phyloP scores from a whole-genome alignment of 2,797 vertebrate species.

The Aratinga solstitialis region DNA sequence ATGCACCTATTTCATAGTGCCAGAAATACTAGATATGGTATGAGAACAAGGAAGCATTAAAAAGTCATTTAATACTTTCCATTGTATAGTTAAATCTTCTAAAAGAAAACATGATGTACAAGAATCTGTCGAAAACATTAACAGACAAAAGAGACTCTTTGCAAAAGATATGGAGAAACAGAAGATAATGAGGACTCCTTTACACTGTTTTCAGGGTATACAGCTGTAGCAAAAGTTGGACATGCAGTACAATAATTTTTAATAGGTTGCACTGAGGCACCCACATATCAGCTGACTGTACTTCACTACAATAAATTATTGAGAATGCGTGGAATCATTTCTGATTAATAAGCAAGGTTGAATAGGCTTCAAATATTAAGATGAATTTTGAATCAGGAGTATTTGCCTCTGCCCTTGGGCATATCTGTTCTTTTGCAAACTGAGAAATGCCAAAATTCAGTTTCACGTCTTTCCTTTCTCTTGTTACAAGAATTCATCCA shows the following conservation, averaged over 20 bases:
- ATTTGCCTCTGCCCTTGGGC: background rate
- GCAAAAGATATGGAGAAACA: background rate
- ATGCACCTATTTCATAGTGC: background rate
- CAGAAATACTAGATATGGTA: background rate
- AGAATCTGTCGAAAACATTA: background rate
- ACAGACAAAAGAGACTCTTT: background rate
- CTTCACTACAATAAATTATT: background rate
- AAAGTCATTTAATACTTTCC: background rate
- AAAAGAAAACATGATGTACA: background rate
- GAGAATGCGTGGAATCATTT: background rate
- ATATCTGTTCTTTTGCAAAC: background rate
- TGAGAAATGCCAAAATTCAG: background rate
- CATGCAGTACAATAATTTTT: background rate
- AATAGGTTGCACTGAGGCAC: background rate
- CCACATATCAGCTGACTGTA: accelerated
- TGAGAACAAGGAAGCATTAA: background rate
- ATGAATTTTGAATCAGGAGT: background rate
- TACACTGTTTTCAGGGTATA: background rate
- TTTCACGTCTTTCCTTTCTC: background rate
- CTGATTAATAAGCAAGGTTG: background rate
- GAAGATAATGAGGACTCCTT: background rate
- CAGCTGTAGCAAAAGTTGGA: background rate
- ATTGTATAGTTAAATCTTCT: background rate
- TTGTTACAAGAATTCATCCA: background rate
- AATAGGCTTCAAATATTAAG: background rate